Evolutionary conservation across 2,888 invertebrate genomes (phyloP).

Genomic region (Tridacna gigas): DNA sequence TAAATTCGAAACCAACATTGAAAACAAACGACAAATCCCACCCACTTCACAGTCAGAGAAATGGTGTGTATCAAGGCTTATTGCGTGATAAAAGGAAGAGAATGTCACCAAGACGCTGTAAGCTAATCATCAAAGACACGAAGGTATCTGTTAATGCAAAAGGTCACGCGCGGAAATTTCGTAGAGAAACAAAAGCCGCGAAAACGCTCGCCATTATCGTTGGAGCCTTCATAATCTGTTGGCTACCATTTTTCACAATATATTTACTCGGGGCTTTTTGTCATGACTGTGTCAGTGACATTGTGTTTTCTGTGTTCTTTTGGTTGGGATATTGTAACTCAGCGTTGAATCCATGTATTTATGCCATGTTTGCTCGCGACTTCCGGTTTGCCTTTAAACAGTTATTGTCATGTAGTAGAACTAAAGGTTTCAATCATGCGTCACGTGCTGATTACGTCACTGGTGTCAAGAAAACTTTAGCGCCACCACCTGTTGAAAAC

Average conservation of each 20-base stretch:
- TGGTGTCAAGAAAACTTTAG: conserved; percentile 38
- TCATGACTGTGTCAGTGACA: conserved; percentile 90
- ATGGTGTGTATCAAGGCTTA: conserved; percentile 11
- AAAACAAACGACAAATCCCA: conserved; percentile 4
- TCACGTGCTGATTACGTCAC: conserved; percentile 57
- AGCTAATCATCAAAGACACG: conserved; percentile 52
- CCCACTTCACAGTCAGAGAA: not conserved
- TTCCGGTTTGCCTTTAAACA: conserved; percentile 97
- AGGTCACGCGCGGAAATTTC: conserved; percentile 92
- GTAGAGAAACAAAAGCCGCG: conserved; percentile 97
- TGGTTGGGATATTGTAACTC: conserved; percentile 99
- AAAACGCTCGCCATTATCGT: conserved; percentile 98
- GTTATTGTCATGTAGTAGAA: conserved; percentile 87
- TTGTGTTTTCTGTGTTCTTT: conserved; percentile 95
- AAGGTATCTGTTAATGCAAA: conserved; percentile 90
- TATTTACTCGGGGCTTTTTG: conserved; percentile 95
- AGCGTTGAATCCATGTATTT: conserved; percentile 97
- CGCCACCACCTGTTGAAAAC: conserved; percentile 48
- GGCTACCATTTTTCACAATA: conserved; percentile 98
- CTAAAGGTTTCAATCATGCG: conserved; percentile 49
- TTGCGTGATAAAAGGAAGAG: conserved; percentile 18
- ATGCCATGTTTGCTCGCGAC: conserved; percentile 97
- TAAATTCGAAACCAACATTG: conserved; percentile 15
- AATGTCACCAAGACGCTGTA: conserved; percentile 29
- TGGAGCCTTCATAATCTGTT: conserved; percentile 97